A percentile compares a stretch with the other conserved stretches of the same genome.
Evolutionary conservation across 1,140 invertebrate genomes (phyloP).

Genomic region (Uloborus diversus): DNA sequence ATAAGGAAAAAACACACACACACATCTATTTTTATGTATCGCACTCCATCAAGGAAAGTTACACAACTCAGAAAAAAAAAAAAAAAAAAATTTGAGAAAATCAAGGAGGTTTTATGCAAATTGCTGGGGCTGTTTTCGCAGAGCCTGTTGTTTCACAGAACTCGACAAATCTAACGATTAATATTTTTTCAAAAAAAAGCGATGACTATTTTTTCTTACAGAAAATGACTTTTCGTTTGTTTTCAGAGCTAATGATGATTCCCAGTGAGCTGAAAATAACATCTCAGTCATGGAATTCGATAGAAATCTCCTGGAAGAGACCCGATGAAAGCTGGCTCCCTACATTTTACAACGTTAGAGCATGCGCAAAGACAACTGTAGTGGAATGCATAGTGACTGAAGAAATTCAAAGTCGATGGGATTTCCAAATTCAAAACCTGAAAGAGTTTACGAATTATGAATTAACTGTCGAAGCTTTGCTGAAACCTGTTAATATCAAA

Average conservation of each 20-base stretch:
- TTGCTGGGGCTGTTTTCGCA: too few relatives aligned
- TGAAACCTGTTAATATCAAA: background rate
- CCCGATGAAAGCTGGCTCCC: background rate
- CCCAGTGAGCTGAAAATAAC: background rate
- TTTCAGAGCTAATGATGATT: background rate
- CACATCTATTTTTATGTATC: too few relatives aligned
- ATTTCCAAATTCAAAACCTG: background rate
- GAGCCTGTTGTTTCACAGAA: too few relatives aligned
- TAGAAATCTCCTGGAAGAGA: background rate
- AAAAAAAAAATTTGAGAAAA: too few relatives aligned
- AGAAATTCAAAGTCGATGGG: background rate
- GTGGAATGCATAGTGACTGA: background rate
- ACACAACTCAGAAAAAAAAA: too few relatives aligned
- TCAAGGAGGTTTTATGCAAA: too few relatives aligned
- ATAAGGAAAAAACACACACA: too few relatives aligned
- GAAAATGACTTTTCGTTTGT: too few relatives aligned
- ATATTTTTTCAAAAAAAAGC: too few relatives aligned
- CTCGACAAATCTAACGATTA: too few relatives aligned
- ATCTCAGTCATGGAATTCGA: background rate
- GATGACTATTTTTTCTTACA: too few relatives aligned
- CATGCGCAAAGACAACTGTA: background rate
- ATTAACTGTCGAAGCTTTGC: background rate
- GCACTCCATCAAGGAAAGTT: too few relatives aligned
- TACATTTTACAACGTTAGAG: background rate
- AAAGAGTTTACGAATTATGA: slow-evolving; percentile 15